A percentile compares a stretch with the other conserved stretches of the same genome.
Conservation (phyloP, 2,797 vertebrate genomes). For the Phataginus tetradactyla region DNA sequence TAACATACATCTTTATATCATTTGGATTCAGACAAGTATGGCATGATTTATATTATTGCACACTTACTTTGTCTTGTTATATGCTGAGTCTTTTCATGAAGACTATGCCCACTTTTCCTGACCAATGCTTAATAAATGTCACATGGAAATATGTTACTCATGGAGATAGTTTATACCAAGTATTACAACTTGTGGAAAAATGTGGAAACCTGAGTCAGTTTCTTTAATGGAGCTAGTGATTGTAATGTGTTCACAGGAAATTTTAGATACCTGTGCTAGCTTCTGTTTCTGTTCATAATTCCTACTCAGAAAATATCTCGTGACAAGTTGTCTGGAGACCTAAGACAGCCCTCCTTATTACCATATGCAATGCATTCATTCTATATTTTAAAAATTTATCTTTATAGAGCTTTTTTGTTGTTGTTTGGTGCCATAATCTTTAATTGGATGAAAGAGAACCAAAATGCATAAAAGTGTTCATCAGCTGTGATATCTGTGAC, state of each 20-base stretch:
- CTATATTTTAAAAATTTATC: neutral
- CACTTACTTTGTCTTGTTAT: neutral
- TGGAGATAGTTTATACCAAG: neutral
- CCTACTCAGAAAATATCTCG: neutral
- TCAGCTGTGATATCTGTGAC: neutral
- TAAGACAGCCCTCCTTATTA: neutral
- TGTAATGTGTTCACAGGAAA: neutral
- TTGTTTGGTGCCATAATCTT: neutral
- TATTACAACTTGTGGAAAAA: neutral
- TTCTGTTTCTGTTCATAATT: neutral
- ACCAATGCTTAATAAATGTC: neutral
- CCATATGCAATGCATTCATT: neutral
- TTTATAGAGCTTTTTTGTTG: neutral
- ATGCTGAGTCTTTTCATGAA: neutral
- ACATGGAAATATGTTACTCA: neutral
- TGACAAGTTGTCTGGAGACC: neutral
- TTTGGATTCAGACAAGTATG: neutral
- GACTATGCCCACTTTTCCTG: neutral
- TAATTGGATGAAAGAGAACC: neutral
- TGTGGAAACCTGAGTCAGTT: neutral
- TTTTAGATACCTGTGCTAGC: neutral
- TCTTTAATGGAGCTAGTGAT: neutral
- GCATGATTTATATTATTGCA: neutral
- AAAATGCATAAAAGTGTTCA: neutral
- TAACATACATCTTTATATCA: neutral